Evolutionary conservation across 2,113 vertebrate genomes (phyloP), one percentile per base, ranked within the genome.

Genomic region (Vulpes vulpes): DNA sequence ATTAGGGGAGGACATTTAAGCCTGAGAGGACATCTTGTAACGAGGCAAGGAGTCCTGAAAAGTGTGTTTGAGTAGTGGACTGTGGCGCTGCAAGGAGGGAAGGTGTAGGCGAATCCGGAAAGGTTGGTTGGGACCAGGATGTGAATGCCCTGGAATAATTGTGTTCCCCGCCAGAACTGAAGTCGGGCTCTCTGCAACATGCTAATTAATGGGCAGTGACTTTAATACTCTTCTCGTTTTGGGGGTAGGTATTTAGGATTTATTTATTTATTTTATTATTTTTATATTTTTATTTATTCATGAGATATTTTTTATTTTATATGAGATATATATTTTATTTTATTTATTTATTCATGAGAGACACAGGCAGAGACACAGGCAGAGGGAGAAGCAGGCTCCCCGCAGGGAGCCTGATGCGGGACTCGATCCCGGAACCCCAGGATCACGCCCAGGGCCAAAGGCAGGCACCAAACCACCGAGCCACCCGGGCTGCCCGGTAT

Each of bases 1-100:
- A 96, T 91, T 69, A 79, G 79, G 30, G 91, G 55, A 82, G 93
- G 23, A 78, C 11, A 20, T 90, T 35, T 35, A 64, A 96, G 74
- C 84, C 16, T 7, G 30, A 89, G 76, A 90, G 71, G 82, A 71
- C 80, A n/a, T 94, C 79, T 55, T 76, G 51, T 92, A 83, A 73
- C 19, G 3, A 51, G 32, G 35, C 64, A 80, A 30, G 89, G 69
- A 69, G 55, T 62, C 11, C 3, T 76, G 84, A 78, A 85, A 88
- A 59, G 43, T 92, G 67, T 57, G 43, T 74, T 81, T 62, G 62
- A 73, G 25, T 74, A 38, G 84, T 62, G 51, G 17, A 25, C 57
- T 57, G 10, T 89, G 84, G 55, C 53, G 64, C 17, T 64, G 27
- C 25, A 62, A 90, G 20, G 51, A 93, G n/a, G 59, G 22, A 55